Conservation (phyloP, 2,113 vertebrate species). For the Baryphthengus martii region DNA sequence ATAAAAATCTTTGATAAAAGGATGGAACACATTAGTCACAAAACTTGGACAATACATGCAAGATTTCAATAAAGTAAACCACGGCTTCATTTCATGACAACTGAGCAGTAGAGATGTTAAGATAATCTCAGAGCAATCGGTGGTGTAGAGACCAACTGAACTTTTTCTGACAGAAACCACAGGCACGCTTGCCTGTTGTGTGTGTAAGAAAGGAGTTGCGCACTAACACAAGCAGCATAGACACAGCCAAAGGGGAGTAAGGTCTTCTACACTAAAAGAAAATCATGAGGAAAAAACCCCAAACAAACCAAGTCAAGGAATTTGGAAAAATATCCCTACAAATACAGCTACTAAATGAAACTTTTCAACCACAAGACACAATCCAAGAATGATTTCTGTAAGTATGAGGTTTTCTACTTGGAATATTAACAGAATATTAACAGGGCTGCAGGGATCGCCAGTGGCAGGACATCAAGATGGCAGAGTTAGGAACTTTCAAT, state of each 20-base stretch:
- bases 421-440: background rate
- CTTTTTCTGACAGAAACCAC: slow-evolving; percentile 40
- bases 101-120: slow-evolving; percentile 10
- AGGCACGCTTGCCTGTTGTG: slow-evolving; percentile 25
- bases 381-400: background rate
- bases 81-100: background rate
- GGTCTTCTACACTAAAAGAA: background rate
- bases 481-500: background rate
- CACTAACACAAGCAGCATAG: background rate
- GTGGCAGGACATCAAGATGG: background rate
- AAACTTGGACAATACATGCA: background rate
- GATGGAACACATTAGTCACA: background rate
- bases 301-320: background rate
- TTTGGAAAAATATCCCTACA: background rate
- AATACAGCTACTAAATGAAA: background rate
- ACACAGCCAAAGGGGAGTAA: background rate
- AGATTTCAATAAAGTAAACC: background rate
- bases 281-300: background rate
- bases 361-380: background rate
- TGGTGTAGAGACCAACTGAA: background rate
- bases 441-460: background rate
- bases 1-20: background rate
- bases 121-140: slow-evolving; percentile 38
- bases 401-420: slow-evolving; percentile 7
- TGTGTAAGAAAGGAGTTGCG: background rate